phyloP scores from a whole-genome alignment of 1,140 invertebrate genomes.

The Galleria mellonella region DNA sequence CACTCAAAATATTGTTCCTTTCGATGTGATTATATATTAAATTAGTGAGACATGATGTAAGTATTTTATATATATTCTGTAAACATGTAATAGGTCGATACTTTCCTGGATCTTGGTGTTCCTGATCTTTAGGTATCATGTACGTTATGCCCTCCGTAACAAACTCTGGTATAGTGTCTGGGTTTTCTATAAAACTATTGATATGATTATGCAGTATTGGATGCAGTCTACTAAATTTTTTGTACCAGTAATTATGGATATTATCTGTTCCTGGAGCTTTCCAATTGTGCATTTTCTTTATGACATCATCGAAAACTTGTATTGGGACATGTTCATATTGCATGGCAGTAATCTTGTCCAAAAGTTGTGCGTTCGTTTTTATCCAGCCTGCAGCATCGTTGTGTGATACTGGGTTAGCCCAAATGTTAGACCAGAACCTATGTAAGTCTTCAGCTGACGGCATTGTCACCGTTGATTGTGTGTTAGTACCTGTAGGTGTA shows the following conservation, averaged over 20 bases:
- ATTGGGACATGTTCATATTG: conserved; percentile 10
- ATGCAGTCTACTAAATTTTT: not conserved
- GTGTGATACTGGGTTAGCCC: not conserved
- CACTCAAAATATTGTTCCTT: conserved; percentile 1
- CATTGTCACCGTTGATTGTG: not conserved
- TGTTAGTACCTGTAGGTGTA: not conserved
- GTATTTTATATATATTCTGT: conserved; percentile 21
- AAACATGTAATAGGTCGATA: too few species aligned
- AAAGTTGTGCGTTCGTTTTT: not conserved
- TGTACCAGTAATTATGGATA: too few species aligned
- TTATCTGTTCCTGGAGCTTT: conserved; percentile 18
- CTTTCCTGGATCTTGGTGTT: too few species aligned
- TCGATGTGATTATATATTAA: conserved; percentile 15
- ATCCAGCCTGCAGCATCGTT: not conserved
- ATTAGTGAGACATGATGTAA: conserved; percentile 15
- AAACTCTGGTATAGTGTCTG: conserved; percentile 7
- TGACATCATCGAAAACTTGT: conserved; percentile 8
- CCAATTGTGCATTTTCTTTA: conserved; percentile 19
- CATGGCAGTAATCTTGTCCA: conserved; percentile 1
- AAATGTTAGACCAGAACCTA: not conserved
- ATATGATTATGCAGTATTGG: not conserved
- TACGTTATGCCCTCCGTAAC: conserved; percentile 15
- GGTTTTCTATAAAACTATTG: conserved; percentile 10
- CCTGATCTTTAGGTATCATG: conserved; percentile 16
- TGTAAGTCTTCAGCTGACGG: not conserved